Base-by-base conservation (phyloP, 2,888 invertebrate species). In the Phanerotoma sp. region DNA sequence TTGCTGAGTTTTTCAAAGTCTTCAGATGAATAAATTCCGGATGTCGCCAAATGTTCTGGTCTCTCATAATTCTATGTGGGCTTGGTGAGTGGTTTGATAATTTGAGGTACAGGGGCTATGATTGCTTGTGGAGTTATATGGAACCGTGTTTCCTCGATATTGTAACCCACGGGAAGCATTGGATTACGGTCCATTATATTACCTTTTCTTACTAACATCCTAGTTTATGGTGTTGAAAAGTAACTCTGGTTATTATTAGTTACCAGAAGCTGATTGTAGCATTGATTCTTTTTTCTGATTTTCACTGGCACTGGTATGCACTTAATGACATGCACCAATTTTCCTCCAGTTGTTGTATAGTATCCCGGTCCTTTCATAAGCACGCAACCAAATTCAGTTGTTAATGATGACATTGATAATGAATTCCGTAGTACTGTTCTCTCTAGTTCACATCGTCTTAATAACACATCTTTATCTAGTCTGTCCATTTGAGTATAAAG, bases 311-410 rank as follows among this genome's bases (percentile, higher is more conserved):
- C 47, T 38, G 46, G 46, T 15, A 30, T 25, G 16, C 54, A 54
- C 22, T 54, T 54, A 1, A 33, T 22, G 10, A 57, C 13, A n/a
- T 50, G 38, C 1, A 51, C 22, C 0, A 51, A 25, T 51, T 57
- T 47, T 25, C 51, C 54, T 4, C 50, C 50, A 2, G 41, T 20
- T 3, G 22, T 41, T 3, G 51, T 53, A 7, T 51, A 50, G 18
- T 44, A 54, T 1, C 57, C 57, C 1, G 54, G 57, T 13, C 32
- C 45, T 47, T 57, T 50, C 49, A 53, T 53, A 5, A 45, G 20
- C 5, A 22, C 28, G 10, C 20, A 49, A 2, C 52, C 53, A 15
- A 53, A 56, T 4, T 49, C 56, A 6, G 52, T 48, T 3, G 13
- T 32, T 4, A 51, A 10, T 13, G 49, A 15, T 32, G 53, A 42